Conservation (phyloP, 2,113 vertebrate species). For the Clarias magur region DNA sequence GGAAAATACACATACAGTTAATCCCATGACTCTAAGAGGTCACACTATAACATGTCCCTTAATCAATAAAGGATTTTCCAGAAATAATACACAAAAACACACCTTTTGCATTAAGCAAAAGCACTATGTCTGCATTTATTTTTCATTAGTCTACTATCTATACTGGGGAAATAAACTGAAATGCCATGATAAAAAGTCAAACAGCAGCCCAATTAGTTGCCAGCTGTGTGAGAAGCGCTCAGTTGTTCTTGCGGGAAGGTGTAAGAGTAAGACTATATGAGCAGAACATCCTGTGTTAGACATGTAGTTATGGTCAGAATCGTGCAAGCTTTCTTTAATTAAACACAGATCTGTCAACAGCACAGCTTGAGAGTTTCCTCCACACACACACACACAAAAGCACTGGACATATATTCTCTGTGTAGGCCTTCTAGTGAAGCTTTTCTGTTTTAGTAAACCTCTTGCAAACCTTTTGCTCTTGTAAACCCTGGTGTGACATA, state of each 20-base stretch:
- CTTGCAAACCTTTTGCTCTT: background rate
- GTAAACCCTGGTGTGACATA: background rate
- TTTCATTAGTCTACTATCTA: background rate
- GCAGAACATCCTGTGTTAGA: constrained; percentile 43
- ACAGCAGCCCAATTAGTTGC: constrained; percentile 23
- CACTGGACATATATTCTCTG: background rate
- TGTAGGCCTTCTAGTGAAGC: background rate
- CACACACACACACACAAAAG: background rate
- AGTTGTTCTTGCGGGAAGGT: constrained; percentile 31
- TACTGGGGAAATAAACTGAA: constrained; percentile 19
- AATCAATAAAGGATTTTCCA: background rate
- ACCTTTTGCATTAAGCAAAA: background rate
- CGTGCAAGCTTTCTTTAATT: constrained; percentile 40
- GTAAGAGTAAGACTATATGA: constrained; percentile 9
- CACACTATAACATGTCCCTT: background rate
- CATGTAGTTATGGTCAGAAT: constrained; percentile 30
- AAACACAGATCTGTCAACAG: constrained; percentile 40
- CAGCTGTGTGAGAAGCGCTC: constrained; percentile 35
- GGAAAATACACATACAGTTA: constrained; percentile 54
- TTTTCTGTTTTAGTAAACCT: background rate
- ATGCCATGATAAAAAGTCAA: constrained; percentile 6
- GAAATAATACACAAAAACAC: background rate
- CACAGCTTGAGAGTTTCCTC: constrained; percentile 16
- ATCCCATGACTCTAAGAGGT: constrained; percentile 36
- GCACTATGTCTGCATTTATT: background rate